Evolutionary conservation across 2,797 vertebrate genomes (phyloP), one percentile per base, ranked within the genome.

Genomic region (Enteromius radiatus): DNA sequence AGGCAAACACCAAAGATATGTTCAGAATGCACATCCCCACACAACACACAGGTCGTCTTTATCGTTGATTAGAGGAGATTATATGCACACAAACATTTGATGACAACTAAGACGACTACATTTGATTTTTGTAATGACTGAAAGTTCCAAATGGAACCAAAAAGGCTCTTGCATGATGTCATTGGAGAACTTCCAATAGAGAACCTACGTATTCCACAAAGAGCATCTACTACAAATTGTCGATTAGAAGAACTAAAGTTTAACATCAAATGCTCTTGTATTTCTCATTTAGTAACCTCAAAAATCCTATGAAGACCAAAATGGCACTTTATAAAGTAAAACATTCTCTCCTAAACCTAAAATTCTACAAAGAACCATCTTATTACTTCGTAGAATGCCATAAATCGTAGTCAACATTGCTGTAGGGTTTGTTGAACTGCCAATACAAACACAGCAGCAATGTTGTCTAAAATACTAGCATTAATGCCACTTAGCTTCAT

Each of bases 1-100:
- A 85, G 87, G 78, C 81, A 86, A 93, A 91, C 91, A 88, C 87
- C 89, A 91, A 89, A 93, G 93, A 93, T 91, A 94, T 95, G 93
- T 92, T 89, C 91, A 94, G 92, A 94, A 95, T 82, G 86, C 91
- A 84, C 88, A 86, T 93, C 92, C 90, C 90, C 89, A 91, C 91
- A 94, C 88, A 89, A 84, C 87, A 80, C 82, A 74, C 88, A 80
- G 79, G 80, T 89, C 93, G 91, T 93, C 93, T 94, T 92, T 88
- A 87, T 81, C 71, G 71, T 78, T 45, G 10, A 81, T 49, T 78
- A 79, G 80, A 86, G 5, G 88, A 88, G 89, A 84, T 67, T 89
- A 87, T 91, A 90, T 90, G 81, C 81, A 85, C 45, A 71, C 54
- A 84, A 68, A 73, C n/a, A 45, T 45, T 71, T 49, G 59, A 17